Evolutionary conservation across 2,113 vertebrate species (phyloP).

Genomic region (Urocitellus parryii): DNA sequence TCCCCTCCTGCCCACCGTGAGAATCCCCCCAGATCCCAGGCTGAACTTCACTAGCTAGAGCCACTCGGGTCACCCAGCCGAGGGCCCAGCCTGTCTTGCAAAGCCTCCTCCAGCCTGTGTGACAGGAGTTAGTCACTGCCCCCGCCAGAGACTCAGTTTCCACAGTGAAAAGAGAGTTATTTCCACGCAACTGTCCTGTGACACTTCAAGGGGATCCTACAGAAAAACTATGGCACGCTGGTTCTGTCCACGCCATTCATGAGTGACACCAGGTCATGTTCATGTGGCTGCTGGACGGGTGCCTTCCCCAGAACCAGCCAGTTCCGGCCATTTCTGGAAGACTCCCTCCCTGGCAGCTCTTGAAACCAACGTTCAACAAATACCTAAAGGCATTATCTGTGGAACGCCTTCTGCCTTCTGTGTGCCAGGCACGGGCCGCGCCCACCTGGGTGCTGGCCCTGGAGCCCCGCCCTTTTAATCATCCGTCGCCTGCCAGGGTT

Average conservation of each 20-base stretch:
- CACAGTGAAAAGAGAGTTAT: background rate
- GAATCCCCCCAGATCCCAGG: accelerated
- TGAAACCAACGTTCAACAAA: background rate
- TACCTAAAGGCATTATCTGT: background rate
- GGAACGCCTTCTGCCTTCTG: background rate
- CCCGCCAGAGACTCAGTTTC: background rate
- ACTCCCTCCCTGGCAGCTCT: background rate
- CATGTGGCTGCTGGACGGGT: no score
- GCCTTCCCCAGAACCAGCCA: background rate
- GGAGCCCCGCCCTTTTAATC: background rate
- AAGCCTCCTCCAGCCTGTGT: background rate
- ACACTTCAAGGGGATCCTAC: accelerated
- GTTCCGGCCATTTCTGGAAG: background rate
- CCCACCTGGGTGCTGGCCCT: background rate
- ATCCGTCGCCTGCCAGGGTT: accelerated
- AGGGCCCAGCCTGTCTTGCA: accelerated
- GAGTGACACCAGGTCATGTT: accelerated
- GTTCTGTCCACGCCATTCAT: accelerated
- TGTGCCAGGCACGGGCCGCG: background rate
- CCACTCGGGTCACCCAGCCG: accelerated
- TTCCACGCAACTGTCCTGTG: background rate
- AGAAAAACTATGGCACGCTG: background rate
- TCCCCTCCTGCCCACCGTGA: accelerated
- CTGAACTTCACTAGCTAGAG: background rate
- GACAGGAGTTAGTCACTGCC: background rate